These are phyloP conservation scores for Silurus aristotelis DNA, from an alignment of 2,797 vertebrate genomes.

Conservation along the genomic window DNA sequence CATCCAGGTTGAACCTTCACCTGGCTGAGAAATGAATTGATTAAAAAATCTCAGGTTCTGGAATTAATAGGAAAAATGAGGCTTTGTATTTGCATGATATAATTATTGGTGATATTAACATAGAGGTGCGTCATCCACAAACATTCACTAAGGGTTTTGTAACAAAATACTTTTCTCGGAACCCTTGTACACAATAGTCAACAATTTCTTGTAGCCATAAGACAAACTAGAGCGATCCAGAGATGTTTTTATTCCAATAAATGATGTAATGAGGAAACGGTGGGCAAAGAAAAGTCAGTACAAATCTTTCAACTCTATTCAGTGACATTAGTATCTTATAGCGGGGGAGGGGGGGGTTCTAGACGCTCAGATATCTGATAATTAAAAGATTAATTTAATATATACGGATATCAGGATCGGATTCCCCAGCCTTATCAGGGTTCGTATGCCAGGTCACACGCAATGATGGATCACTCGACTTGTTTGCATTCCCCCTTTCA, in stretches of 20 bases:
- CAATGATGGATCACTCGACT: no score
- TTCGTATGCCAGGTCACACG: not conserved
- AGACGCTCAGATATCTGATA: not conserved
- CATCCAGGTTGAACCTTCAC: not conserved
- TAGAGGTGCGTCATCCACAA: not conserved
- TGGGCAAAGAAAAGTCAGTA: not conserved
- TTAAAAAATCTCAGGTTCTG: not conserved
- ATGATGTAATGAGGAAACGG: not conserved
- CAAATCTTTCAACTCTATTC: not conserved
- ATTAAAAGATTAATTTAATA: not conserved
- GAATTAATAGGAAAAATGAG: not conserved
- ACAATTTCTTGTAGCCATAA: not conserved
- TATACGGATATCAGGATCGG: not conserved
- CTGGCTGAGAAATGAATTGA: not conserved
- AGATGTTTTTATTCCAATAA: not conserved
- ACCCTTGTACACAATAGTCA: not conserved
- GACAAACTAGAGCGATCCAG: not conserved
- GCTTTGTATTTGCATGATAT: not conserved
- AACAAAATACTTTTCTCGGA: not conserved
- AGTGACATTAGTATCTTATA: not conserved
- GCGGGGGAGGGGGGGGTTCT: no score
- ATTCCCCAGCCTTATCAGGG: no score
- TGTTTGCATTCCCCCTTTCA: not conserved
- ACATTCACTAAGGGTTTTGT: not conserved
- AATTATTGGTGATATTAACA: not conserved